A percentile compares a stretch with the other conserved stretches of the same genome.
These are phyloP conservation scores for Peromyscus leucopus DNA, from an alignment of 2,113 vertebrate genomes.

Conservation along the genomic window DNA sequence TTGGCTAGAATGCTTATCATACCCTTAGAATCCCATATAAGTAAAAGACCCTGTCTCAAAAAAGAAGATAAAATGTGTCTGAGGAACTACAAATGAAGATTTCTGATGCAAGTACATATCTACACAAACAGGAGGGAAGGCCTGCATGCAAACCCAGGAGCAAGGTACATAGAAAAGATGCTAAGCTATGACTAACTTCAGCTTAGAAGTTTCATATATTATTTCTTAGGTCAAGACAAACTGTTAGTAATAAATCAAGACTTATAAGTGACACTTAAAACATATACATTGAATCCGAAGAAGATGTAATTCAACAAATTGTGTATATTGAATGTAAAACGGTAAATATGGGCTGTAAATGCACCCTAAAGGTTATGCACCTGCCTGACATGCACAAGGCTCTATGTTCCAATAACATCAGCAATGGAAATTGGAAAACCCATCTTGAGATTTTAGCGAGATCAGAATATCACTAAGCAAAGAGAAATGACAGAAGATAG, in stretches of 20 bases:
- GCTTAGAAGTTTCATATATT: background rate
- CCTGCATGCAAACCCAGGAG: background rate
- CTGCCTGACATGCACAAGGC: background rate
- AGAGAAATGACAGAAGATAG: background rate
- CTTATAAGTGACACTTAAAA: background rate
- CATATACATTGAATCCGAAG: background rate
- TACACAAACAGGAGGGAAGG: background rate
- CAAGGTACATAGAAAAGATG: background rate
- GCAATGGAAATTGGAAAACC: background rate
- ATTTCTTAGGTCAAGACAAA: background rate
- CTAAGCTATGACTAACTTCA: background rate
- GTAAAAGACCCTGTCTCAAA: background rate
- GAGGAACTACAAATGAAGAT: background rate
- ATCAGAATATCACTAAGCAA: background rate
- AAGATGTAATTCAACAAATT: background rate
- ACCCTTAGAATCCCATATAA: background rate
- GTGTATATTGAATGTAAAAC: background rate
- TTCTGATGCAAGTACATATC: background rate
- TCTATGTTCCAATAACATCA: background rate
- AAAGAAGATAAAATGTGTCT: background rate
- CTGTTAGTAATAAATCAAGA: background rate
- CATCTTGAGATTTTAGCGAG: background rate
- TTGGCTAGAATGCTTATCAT: background rate
- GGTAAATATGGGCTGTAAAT: background rate
- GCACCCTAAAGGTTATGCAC: no score